A percentile compares a stretch with the other conserved stretches of the same genome.
phyloP scores from a whole-genome alignment of 2,113 vertebrate species.

The Suricata suricatta region DNA sequence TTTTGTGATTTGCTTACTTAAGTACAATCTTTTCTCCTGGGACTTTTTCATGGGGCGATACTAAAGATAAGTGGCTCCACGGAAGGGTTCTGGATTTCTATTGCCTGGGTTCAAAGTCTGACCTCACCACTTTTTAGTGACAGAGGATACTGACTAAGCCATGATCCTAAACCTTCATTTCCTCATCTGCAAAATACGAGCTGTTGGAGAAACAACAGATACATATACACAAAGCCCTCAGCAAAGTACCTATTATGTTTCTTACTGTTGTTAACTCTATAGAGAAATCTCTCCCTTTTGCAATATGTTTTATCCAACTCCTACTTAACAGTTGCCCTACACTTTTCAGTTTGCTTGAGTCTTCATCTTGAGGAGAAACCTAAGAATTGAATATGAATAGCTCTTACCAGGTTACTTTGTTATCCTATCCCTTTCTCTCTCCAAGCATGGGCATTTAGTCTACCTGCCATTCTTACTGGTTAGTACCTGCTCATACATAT shows the following conservation, averaged over 20 bases:
- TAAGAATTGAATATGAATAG: background rate
- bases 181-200: background rate
- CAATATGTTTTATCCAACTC: background rate
- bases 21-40: background rate
- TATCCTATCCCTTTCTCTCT: background rate
- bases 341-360: background rate
- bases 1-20: constrained; percentile 18
- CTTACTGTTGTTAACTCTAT: background rate
- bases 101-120: background rate
- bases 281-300: background rate
- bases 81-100: background rate
- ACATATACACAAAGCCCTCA: background rate
- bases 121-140: background rate
- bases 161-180: constrained; percentile 6
- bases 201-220: constrained; percentile 12
- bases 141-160: background rate
- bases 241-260: background rate
- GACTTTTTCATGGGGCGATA: background rate
- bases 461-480: background rate
- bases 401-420: background rate
- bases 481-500: background rate
- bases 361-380: background rate
- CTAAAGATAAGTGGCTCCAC: background rate
- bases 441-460: background rate
- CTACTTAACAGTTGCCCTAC: background rate